A percentile compares a stretch with the other conserved stretches of the same genome.
Evolutionary conservation across 1,140 invertebrate genomes (phyloP).

Genomic region (Temnothorax nylanderi): DNA sequence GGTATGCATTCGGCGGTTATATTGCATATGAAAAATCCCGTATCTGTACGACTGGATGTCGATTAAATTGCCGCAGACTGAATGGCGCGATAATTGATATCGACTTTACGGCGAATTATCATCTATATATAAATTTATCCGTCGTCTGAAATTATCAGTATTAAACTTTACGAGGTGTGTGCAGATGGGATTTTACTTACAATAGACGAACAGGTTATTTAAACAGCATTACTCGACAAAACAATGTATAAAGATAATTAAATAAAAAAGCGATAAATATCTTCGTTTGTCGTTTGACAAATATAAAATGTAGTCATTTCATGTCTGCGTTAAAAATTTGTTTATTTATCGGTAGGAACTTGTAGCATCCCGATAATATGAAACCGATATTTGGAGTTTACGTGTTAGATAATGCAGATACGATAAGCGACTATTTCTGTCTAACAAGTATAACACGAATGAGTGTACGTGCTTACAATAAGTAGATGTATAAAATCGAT

Average conservation of each 20-base stretch:
- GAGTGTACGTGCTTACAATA: not conserved
- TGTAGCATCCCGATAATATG: not conserved
- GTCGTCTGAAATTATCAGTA: not conserved
- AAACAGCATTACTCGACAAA: not conserved
- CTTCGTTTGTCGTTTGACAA: not conserved
- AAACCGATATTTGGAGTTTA: not conserved
- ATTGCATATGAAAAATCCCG: not conserved
- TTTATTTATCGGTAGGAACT: not conserved
- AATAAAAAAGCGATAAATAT: not conserved
- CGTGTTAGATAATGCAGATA: not conserved
- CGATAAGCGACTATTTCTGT: not conserved
- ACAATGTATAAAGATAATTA: not conserved
- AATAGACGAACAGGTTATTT: not conserved
- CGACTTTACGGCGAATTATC: not conserved
- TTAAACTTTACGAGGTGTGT: not conserved
- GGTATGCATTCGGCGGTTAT: constrained; percentile 11
- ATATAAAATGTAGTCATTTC: not conserved
- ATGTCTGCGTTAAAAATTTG: not conserved
- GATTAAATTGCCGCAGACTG: constrained; percentile 29
- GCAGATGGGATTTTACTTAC: not conserved
- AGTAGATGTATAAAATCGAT: not conserved
- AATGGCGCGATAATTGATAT: constrained; percentile 1
- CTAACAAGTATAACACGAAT: not conserved
- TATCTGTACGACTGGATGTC: not conserved
- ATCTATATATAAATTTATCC: not conserved